Base-by-base conservation (phyloP, 2,113 vertebrate species). In the Pelvicachromis taeniatus region DNA sequence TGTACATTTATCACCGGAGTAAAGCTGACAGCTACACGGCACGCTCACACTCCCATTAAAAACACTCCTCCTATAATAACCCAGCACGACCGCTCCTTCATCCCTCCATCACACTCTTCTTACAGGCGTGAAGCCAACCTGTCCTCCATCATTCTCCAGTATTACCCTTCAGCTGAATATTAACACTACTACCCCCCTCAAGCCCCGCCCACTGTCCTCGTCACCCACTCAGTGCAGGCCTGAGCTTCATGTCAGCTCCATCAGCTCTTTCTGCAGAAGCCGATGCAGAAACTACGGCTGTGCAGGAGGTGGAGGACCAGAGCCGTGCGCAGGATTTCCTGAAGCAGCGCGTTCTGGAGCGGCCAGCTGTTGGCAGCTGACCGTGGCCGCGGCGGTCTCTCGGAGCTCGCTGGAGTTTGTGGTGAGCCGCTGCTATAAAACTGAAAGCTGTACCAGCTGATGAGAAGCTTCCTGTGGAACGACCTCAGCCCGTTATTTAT, bases 161-260 rank as follows among this genome's bases (percentile, higher is more conserved):
- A 53, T 90, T 81, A 87, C 89, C 82, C 89, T 92, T 91, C 80
- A 89, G 73, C 92, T 23, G 42, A 88, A 92, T 91, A 90, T 85
- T 83, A 91, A 84, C 77, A 73, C 68, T 56, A 42, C 17, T 3
- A 19, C 53, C 83, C 45, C 45, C 81, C 56, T n/a, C 84, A 59
- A 81, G 33, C 83, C 79, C 61, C 16, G 33, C 21, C 12, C 29
- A 16, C 77, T 54, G 48, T 88, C 55, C 82, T 56, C n/a, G 86
- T 93, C 88, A 87, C 82, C 86, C 90, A 54, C 87, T 87, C 88
- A 85, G 84, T 52, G 78, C 87, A 65, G 84, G 4, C 75, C 21
- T 33, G 19, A 16, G 85, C 83, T 86, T 84, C 87, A 86, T 89
- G 88, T 91, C 80, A 75, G 68, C 52, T 7, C 65, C 78, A 92